Evolutionary conservation across 2,797 vertebrate species (phyloP), one percentile per base, ranked within the genome.

Genomic region (Hylomyscus alleni): DNA sequence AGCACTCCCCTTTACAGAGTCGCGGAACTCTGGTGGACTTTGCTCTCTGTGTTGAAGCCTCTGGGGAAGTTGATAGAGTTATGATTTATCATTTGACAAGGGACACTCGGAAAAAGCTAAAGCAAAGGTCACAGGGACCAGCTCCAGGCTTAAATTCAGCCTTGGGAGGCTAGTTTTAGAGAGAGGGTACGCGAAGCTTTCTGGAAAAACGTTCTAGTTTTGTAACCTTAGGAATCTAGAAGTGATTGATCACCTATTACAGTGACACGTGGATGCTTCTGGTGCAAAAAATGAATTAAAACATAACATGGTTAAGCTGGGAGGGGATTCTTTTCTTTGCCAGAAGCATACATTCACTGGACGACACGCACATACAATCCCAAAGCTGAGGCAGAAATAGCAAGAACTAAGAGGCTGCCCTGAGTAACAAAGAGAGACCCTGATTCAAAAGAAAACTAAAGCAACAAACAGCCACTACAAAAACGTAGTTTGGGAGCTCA

Each of bases 1-100:
- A 93, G 31, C 0, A 8, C 56, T 54, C 47, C 77, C 93, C 91
- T 73, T 82, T 19, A 52, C 37, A 69, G 89, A 56, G 91, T 11
- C 6, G 24, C 0, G 26, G 52, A 72, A 67, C 24, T 40, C 6
- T 52, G 10, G 87, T 88, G 69, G 58, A 76, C 54, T 81, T 93
- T 90, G 81, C 29, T 73, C 90, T 97, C 90, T 93, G n/a, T 96
- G 89, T 58, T 58, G 76, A 91, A 96, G 77, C 78, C 80, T 92
- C 87, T 91, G 50, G 77, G 89, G 89, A 96, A 95, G 95, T 88
- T 94, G 94, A 96, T 96, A 80, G 82, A 92, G 62, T 90, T 93
- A 95, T 81, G 73, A 96, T 97, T 91, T 94, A 96, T 96, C 26
- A 0, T 89, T 92, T 95, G 72, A 76, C 58, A 54, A 94, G 91